Conservation (phyloP, 2,113 vertebrate genomes). For the Isichthys henryi region DNA sequence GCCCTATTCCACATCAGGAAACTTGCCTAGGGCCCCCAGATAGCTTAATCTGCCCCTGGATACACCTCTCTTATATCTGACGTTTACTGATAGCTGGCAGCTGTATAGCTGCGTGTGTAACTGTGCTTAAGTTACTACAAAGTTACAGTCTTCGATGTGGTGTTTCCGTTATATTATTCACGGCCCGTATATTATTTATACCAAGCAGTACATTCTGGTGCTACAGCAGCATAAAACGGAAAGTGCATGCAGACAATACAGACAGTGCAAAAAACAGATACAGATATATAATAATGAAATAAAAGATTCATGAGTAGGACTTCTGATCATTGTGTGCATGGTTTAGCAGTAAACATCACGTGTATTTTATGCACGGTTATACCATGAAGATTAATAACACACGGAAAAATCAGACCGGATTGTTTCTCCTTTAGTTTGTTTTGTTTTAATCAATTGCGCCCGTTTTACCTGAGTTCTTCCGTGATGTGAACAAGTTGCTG, state of each 20-base stretch:
- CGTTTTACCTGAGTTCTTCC: constrained; percentile 35
- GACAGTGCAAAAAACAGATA: neutral
- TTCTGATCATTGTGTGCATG: neutral
- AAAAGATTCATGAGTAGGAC: neutral
- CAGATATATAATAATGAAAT: neutral
- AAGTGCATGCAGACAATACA: neutral
- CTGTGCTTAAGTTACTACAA: neutral
- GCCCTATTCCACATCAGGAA: neutral
- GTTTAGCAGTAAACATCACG: neutral
- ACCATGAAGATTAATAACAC: neutral
- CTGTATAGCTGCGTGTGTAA: neutral
- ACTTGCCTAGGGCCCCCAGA: neutral
- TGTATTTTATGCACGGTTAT: neutral
- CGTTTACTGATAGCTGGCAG: neutral
- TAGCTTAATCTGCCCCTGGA: neutral
- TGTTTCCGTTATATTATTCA: neutral
- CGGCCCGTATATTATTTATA: neutral
- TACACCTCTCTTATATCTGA: neutral
- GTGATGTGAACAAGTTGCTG: constrained; percentile 15
- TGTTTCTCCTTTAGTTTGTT: neutral
- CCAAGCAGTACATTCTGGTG: neutral
- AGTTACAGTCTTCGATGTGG: neutral
- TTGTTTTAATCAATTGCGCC: neutral
- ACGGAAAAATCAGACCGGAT: neutral
- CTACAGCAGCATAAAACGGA: neutral